Base-by-base conservation (phyloP, 2,113 vertebrate species). In the Bubo bubo region DNA sequence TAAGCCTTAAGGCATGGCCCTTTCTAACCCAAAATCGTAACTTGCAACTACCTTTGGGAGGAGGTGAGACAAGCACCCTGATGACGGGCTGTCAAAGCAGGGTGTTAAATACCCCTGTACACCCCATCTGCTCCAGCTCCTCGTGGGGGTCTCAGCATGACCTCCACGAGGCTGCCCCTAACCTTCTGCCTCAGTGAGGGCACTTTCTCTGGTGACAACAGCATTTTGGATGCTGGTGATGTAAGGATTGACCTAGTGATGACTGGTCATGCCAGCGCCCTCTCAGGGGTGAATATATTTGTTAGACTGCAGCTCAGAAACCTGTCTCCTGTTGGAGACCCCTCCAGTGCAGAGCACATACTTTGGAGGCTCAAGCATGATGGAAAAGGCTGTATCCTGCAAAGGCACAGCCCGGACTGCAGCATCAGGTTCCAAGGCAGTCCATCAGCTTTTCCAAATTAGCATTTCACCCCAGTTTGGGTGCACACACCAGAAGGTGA, bases 381-480 rank as follows among this genome's bases (percentile, higher is more conserved):
- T 10, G 6, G 19, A 60, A 56, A 55, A 75, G 35, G 53, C 32
- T 2, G 0, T 13, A 13, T 52, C 35, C 56, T 53, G 30, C 76
- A 79, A 45, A 71, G 27, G 24, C 32, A n/a, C 35, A 87, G 67
- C 52, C 21, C n/a, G 79, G 34, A 24, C 22, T 62, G 35, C 34
- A 87, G 35, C 41, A 16, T 2, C 4, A 5, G 32, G 24, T 18
- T 19, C 43, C 1, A 6, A 47, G 30, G 19, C 35, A 41, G 34
- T 50, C 41, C 37, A 17, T 67, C 53, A 68, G 27, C 21, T 70
- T 81, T 67, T 64, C 74, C 59, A 82, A 22, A 32, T 7, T 86
- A 50, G 11, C 5, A 5, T 58, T 83, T 1, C 21, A 7, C 35
- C 30, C 24, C 4, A 10, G 0, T 34, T 13, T 75, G 24, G 10